phyloP scores from a whole-genome alignment of 1,140 invertebrate species.

The Oreohelix idahoensis region DNA sequence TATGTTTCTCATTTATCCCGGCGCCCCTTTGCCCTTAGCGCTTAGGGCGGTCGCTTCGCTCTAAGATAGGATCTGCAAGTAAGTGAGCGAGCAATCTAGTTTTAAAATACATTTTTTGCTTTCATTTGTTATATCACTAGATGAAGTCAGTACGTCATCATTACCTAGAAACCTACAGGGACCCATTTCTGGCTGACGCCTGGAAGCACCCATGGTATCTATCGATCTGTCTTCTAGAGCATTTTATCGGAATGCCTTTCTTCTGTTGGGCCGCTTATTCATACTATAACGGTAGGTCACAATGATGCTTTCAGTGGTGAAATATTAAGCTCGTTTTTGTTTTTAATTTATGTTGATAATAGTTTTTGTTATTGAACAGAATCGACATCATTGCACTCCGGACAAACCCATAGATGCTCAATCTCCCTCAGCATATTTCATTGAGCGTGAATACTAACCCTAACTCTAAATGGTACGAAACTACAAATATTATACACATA shows the following conservation, averaged over 20 bases:
- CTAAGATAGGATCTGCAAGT: too few relatives aligned
- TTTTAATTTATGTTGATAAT: too few relatives aligned
- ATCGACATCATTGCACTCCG: neutral
- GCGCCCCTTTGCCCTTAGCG: neutral
- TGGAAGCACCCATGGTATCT: slow-evolving; percentile 50
- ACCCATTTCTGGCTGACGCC: slow-evolving; percentile 43
- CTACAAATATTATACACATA: too few relatives aligned
- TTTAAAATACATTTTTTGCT: neutral
- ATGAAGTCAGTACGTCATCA: slow-evolving; percentile 16
- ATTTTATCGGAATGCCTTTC: slow-evolving; percentile 52
- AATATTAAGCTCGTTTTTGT: too few relatives aligned
- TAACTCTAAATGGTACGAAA: too few relatives aligned
- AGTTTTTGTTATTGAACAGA: too few relatives aligned
- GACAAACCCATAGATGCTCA: too few relatives aligned
- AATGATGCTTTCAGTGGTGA: neutral
- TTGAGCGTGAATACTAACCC: too few relatives aligned
- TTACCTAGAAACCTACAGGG: slow-evolving; percentile 40
- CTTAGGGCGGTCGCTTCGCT: too few relatives aligned
- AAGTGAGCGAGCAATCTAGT: too few relatives aligned
- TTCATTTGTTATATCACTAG: slow-evolving; percentile 8
- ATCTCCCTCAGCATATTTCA: too few relatives aligned
- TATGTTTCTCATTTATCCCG: too few relatives aligned
- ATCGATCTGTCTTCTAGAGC: slow-evolving; percentile 47
- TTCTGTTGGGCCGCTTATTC: slow-evolving; percentile 52
- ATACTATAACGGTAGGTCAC: slow-evolving; percentile 47